Percentiles rank a stretch among this genome's conserved stretches.
Conservation (phyloP, 2,113 vertebrate species). For the Callipepla squamata region DNA sequence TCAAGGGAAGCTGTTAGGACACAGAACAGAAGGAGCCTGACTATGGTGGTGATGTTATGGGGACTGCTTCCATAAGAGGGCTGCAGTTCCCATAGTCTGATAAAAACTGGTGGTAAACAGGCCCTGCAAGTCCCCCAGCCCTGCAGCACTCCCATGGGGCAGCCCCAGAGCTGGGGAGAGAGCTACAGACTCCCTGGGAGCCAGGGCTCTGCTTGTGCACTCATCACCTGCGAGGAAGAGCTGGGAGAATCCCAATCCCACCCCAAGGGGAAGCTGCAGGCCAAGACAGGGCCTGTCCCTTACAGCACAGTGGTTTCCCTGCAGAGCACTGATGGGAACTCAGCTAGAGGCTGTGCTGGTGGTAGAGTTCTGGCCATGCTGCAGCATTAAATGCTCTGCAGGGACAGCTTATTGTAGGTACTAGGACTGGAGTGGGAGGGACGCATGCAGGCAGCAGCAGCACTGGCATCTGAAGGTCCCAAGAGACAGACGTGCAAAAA, state of each 20-base stretch:
- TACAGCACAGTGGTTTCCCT: fast-evolving
- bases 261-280: neutral
- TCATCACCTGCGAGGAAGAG: fast-evolving
- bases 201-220: fast-evolving
- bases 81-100: fast-evolving
- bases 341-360: neutral
- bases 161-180: neutral
- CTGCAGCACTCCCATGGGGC: neutral
- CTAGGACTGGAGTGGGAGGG: fast-evolving
- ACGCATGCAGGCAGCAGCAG: neutral
- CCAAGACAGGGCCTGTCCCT: neutral
- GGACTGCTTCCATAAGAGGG: neutral
- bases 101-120: neutral
- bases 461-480: neutral
- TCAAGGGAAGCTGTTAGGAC: neutral
- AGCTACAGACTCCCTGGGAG: neutral
- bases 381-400: neutral
- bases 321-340: fast-evolving
- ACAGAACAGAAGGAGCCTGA: neutral
- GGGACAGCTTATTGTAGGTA: neutral
- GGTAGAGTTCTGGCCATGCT: fast-evolving
- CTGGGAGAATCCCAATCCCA: neutral
- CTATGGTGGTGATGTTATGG: neutral
- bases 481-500: neutral
- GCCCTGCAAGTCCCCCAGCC: fast-evolving